Percentiles rank a stretch among this genome's conserved stretches.
phyloP scores from a whole-genome alignment of 1,140 invertebrate species.

The Brachionus rotundiformis region DNA sequence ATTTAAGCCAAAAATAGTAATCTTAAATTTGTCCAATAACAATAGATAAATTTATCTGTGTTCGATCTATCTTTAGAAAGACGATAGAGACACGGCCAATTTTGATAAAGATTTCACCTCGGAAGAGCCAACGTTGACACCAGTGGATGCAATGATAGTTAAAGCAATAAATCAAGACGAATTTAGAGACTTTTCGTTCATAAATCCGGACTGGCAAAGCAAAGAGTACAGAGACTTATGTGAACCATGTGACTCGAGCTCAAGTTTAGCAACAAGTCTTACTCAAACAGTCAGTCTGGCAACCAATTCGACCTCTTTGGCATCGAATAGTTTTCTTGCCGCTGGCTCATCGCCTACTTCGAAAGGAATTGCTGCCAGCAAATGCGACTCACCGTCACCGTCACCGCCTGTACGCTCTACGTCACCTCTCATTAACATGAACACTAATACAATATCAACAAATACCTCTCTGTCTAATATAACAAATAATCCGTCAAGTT shows the following conservation, averaged over 20 bases:
- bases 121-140: slow-evolving; percentile 92
- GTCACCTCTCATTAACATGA: not conserved
- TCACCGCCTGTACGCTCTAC: slow-evolving; percentile 22
- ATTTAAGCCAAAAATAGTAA: slow-evolving; percentile 96
- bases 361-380: not conserved
- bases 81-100: slow-evolving; percentile 92
- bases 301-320: not conserved
- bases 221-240: not conserved
- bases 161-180: slow-evolving; percentile 93
- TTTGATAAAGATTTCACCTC: slow-evolving; percentile 99
- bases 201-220: slow-evolving; percentile 79
- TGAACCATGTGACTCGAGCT: not conserved
- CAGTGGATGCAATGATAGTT: slow-evolving; percentile 83
- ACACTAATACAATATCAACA: not conserved
- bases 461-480: slow-evolving; percentile 34
- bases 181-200: slow-evolving; percentile 93
- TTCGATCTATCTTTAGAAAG: slow-evolving; percentile 90
- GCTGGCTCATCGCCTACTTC: not conserved
- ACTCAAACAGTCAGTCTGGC: not conserved
- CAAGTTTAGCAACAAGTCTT: not conserved
- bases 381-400: not conserved
- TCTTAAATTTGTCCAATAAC: slow-evolving; percentile 60
- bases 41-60: not conserved
- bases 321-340: not conserved
- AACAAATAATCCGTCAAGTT: slow-evolving; percentile 40